Evolutionary conservation across 2,113 vertebrate species (phyloP).

Genomic region (Mobula birostris): DNA sequence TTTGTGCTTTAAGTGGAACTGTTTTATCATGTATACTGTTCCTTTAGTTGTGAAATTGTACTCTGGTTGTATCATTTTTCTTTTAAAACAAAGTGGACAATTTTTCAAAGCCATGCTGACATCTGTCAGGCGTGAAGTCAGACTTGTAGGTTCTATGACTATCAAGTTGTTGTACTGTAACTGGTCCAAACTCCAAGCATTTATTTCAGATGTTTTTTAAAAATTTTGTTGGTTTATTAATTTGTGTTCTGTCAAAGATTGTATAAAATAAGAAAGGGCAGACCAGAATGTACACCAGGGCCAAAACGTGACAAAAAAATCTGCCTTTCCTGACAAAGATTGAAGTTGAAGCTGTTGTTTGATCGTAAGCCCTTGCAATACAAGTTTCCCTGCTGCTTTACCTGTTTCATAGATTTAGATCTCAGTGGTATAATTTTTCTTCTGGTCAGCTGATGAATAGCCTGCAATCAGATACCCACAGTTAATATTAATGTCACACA

Average conservation of each 20-base stretch:
- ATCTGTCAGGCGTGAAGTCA: neutral
- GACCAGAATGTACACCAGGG: neutral
- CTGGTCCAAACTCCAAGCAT: neutral
- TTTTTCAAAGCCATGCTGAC: neutral
- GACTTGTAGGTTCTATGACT: neutral
- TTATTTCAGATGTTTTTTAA: neutral
- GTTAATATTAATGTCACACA: neutral
- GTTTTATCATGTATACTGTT: conserved; percentile 14
- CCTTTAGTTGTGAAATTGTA: conserved; percentile 23
- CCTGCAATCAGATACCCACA: neutral
- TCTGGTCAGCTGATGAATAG: neutral
- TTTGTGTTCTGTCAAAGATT: neutral
- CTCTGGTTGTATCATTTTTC: conserved; percentile 3
- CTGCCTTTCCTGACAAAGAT: neutral
- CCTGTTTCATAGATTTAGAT: neutral
- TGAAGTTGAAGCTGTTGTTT: neutral
- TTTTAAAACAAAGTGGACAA: neutral
- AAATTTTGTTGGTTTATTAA: neutral
- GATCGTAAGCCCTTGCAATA: neutral
- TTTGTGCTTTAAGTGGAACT: conserved; percentile 30
- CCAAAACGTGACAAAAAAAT: neutral
- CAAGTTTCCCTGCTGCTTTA: neutral
- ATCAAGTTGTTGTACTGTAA: neutral
- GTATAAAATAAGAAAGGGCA: neutral
- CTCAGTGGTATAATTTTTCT: neutral